Percentiles rank a stretch among this genome's conserved stretches.
phyloP scores from a whole-genome alignment of 2,113 vertebrate species.

The Sinocyclocheilus grahami region DNA sequence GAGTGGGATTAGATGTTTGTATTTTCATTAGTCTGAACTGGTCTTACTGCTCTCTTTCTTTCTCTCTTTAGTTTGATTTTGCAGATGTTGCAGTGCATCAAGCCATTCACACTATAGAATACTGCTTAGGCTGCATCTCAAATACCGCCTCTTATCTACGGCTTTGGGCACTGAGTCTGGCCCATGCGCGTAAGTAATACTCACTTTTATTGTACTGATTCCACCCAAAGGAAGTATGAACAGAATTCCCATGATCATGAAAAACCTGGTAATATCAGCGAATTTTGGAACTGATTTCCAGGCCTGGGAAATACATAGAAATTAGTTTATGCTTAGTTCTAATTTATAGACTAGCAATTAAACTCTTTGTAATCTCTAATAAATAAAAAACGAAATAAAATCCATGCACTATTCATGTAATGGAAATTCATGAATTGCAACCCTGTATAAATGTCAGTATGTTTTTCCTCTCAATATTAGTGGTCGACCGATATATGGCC shows the following conservation, averaged over 20 bases:
- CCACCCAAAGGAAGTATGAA: no score
- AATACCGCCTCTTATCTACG: conserved; percentile 96
- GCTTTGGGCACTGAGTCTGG: conserved; percentile 97
- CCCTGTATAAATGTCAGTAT: not conserved
- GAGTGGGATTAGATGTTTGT: not conserved
- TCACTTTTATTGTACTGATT: not conserved
- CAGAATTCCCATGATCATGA: no score
- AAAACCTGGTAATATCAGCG: no score
- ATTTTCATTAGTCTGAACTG: not conserved
- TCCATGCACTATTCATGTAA: no score
- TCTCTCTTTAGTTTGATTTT: conserved; percentile 85
- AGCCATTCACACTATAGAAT: conserved; percentile 98
- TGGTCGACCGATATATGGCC: no score
- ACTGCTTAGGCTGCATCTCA: conserved; percentile 96
- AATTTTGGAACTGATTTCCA: no score
- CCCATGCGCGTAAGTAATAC: conserved; percentile 89
- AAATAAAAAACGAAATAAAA: no score
- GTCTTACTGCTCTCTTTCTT: conserved; percentile 1
- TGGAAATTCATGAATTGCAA: not conserved
- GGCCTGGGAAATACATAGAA: not conserved
- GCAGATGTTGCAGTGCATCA: conserved; percentile 91
- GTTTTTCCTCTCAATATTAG: not conserved
- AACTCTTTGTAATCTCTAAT: no score
- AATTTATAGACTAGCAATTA: not conserved
- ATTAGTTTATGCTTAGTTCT: not conserved